Evolutionary conservation across 1,140 invertebrate genomes (phyloP).

Genomic region (Drosophila kepulauana): DNA sequence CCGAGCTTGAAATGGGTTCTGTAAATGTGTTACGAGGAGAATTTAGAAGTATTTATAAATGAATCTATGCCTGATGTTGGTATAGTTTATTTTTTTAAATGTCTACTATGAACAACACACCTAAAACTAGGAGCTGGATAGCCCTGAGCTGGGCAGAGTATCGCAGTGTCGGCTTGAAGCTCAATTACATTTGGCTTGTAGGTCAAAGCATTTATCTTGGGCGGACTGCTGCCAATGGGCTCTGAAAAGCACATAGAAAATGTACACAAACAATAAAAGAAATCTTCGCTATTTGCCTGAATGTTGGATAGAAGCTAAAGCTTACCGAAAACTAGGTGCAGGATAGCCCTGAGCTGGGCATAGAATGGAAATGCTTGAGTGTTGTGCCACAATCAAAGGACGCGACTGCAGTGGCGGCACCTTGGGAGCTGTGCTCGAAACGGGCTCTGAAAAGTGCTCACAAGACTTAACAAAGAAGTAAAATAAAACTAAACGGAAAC

Average conservation of each 20-base stretch:
- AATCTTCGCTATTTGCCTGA: background rate
- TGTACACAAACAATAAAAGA: background rate
- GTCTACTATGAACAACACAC: conserved; percentile 85
- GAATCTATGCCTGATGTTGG: conserved; percentile 52
- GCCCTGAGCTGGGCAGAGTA: conserved; percentile 90
- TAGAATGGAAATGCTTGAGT: conserved; percentile 86
- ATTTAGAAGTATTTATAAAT: background rate
- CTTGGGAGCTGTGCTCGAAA: conserved; percentile 86
- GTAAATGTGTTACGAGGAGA: conserved; percentile 32
- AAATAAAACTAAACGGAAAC: background rate
- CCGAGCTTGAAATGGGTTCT: conserved; percentile 88
- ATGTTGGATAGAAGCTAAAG: conserved; percentile 39
- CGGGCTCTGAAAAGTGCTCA: conserved; percentile 87
- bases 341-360: conserved; percentile 90
- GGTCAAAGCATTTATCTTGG: conserved; percentile 85
- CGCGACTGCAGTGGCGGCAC: conserved; percentile 84
- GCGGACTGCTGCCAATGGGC: conserved; percentile 89
- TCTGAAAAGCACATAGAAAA: conserved; percentile 85
- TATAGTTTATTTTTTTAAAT: background rate
- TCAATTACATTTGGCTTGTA: conserved; percentile 71
- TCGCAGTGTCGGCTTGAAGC: conserved; percentile 73
- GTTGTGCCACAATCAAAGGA: conserved; percentile 58
- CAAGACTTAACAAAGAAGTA: background rate
- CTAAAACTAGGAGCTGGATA: conserved; percentile 88
- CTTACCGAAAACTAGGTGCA: conserved; percentile 87